Conservation (phyloP, 2,888 invertebrate species). For the Anthophora plumipes region DNA sequence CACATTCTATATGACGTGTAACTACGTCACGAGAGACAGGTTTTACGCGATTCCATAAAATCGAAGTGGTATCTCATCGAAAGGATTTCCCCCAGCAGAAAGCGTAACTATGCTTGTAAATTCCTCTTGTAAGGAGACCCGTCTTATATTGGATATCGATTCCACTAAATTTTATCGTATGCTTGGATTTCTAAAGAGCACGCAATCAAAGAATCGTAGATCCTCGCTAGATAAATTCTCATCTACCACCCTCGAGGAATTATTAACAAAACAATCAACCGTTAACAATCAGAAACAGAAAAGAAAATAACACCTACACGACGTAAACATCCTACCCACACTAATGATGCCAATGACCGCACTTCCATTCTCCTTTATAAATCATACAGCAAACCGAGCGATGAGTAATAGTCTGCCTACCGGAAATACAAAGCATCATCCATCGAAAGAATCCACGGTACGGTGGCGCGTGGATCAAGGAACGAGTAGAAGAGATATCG, state of each 20-base stretch:
- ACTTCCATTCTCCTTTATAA: neutral
- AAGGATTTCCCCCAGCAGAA: conserved; percentile 24
- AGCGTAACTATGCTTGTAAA: conserved; percentile 38
- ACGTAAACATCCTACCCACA: neutral
- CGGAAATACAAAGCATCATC: conserved; percentile 40
- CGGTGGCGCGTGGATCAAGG: conserved; percentile 22
- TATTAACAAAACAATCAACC: neutral
- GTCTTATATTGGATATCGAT: conserved; percentile 45
- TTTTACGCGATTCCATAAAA: conserved; percentile 43
- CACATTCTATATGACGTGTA: neutral
- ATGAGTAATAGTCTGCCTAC: conserved; percentile 6
- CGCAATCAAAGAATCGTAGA: neutral
- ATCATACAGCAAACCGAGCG: neutral
- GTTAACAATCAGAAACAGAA: neutral
- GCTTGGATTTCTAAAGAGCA: conserved; percentile 11
- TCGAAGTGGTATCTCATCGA: conserved; percentile 22
- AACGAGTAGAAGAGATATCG: conserved; percentile 62
- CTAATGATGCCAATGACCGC: neutral
- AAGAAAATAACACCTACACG: neutral
- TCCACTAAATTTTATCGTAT: conserved; percentile 20
- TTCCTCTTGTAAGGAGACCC: conserved; percentile 19
- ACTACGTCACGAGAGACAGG: conserved; percentile 13
- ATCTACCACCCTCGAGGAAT: neutral
- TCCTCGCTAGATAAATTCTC: neutral
- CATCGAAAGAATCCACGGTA: conserved; percentile 18